phyloP scores from a whole-genome alignment of 2,888 invertebrate species.

The Tridacna gigas region DNA sequence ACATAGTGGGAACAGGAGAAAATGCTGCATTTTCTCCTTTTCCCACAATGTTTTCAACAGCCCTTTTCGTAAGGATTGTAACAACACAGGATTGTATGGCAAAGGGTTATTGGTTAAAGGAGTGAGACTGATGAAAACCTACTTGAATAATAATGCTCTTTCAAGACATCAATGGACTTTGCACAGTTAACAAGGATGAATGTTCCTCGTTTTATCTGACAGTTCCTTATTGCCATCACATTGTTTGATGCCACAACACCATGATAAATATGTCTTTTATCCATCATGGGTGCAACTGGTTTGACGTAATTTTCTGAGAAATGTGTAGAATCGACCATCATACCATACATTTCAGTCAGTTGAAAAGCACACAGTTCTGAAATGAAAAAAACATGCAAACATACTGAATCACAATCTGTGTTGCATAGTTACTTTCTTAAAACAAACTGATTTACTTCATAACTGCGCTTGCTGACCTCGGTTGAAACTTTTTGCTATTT shows the following conservation, averaged over 20 bases:
- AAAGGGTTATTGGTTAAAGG: background rate
- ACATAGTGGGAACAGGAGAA: too few relatives aligned
- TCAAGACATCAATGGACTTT: slow-evolving; percentile 38
- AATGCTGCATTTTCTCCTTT: too few relatives aligned
- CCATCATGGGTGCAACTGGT: slow-evolving; percentile 40
- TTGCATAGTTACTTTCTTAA: too few relatives aligned
- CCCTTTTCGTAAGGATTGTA: too few relatives aligned
- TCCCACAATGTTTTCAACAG: too few relatives aligned
- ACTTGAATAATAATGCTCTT: slow-evolving; percentile 56
- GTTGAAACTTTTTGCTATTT: too few relatives aligned
- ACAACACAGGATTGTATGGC: too few relatives aligned
- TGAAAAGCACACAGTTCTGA: slow-evolving; percentile 57
- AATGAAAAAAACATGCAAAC: slow-evolving; percentile 9
- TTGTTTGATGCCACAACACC: slow-evolving; percentile 50
- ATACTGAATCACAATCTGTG: background rate
- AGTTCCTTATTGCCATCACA: slow-evolving; percentile 37
- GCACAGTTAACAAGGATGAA: slow-evolving; percentile 55
- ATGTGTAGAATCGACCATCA: slow-evolving; percentile 22
- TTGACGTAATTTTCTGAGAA: slow-evolving; percentile 51
- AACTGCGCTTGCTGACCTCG: too few relatives aligned
- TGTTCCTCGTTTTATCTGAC: slow-evolving; percentile 51
- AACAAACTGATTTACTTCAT: too few relatives aligned
- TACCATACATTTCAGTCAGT: slow-evolving; percentile 57
- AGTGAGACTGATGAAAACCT: background rate
- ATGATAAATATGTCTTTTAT: slow-evolving; percentile 49